These are phyloP conservation scores for Lutraria lutraria DNA, from an alignment of 2,888 invertebrate genomes.

Conservation along the genomic window DNA sequence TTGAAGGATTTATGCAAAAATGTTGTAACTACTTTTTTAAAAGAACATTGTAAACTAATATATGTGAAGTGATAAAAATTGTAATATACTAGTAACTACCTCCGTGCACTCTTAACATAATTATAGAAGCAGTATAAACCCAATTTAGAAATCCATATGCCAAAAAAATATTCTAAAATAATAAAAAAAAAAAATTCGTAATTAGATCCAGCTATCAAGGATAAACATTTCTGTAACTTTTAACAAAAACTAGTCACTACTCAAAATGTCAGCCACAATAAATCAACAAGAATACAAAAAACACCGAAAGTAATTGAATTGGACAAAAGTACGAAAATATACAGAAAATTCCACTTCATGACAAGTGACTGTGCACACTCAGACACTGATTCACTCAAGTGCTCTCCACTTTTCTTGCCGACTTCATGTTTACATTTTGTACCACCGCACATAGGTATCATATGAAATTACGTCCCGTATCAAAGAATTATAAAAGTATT, in stretches of 20 bases:
- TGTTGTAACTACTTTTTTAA: too few relatives aligned
- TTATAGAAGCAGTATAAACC: not conserved
- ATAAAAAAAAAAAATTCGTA: not conserved
- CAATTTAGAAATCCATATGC: not conserved
- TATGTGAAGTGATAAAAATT: not conserved
- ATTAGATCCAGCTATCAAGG: not conserved
- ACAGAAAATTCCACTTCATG: not conserved
- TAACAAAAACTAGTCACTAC: slow-evolving; percentile 9
- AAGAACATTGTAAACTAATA: too few relatives aligned
- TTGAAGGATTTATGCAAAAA: too few relatives aligned
- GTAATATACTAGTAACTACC: not conserved
- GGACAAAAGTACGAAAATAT: not conserved
- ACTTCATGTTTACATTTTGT: not conserved
- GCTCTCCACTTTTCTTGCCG: not conserved
- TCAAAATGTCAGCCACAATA: not conserved
- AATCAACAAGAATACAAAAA: slow-evolving; percentile 2
- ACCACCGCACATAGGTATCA: not conserved
- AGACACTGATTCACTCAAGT: not conserved
- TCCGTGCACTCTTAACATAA: not conserved
- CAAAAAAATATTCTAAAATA: not conserved
- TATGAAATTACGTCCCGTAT: not conserved
- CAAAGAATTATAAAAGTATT: not conserved
- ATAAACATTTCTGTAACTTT: not conserved
- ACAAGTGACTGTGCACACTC: not conserved
- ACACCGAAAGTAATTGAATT: slow-evolving; percentile 17